A percentile compares a stretch with the other conserved stretches of the same genome.
Conservation (phyloP, 2,113 vertebrate genomes). For the Hiodon alosoides region DNA sequence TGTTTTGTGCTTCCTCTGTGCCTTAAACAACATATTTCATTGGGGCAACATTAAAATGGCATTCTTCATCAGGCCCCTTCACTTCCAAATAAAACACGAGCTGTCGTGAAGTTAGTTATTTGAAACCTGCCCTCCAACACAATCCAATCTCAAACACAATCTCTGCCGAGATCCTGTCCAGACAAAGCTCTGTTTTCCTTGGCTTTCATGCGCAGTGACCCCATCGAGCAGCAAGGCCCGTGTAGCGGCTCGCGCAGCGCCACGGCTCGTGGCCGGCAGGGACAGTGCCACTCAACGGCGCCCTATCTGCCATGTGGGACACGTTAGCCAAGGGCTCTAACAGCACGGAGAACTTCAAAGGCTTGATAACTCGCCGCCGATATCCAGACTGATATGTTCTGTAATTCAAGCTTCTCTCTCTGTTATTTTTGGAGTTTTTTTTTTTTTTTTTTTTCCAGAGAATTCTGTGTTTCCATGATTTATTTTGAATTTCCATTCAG, state of each 20-base stretch:
- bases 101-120: constrained; percentile 43
- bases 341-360: constrained; percentile 35
- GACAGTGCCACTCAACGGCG: not conserved
- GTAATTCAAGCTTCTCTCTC: constrained; percentile 27
- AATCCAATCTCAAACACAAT: constrained; percentile 51
- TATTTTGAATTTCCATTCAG: not conserved
- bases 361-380: constrained; percentile 14
- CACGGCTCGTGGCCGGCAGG: constrained; percentile 28
- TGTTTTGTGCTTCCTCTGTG: not conserved
- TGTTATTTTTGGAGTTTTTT: not conserved
- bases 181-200: constrained; percentile 61
- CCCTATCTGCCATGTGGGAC: constrained; percentile 32
- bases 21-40: not conserved
- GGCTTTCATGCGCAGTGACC: constrained; percentile 60
- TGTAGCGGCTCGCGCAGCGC: constrained; percentile 25
- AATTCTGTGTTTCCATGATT: constrained; percentile 11
- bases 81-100: constrained; percentile 63
- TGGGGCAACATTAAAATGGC: constrained; percentile 11
- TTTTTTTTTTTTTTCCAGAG: no score
- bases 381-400: constrained; percentile 18
- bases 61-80: not conserved
- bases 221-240: constrained; percentile 40
- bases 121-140: constrained; percentile 44
- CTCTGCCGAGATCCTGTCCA: constrained; percentile 67
- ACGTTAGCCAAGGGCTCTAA: constrained; percentile 36